Evolutionary conservation across 2,797 vertebrate genomes (phyloP).

Genomic region (Gouania willdenowi): DNA sequence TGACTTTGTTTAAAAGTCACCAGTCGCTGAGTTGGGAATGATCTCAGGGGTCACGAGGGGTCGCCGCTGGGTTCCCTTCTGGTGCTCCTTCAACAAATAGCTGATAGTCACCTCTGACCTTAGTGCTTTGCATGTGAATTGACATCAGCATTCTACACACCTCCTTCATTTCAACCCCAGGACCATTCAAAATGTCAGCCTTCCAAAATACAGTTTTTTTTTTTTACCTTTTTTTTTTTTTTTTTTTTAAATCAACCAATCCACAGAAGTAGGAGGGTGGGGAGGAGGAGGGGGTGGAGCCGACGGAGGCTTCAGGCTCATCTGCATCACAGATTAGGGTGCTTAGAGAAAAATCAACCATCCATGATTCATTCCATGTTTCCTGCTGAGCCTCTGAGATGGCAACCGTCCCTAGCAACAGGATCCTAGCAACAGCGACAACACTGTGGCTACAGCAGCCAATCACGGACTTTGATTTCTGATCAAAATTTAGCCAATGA

Average conservation of each 20-base stretch:
- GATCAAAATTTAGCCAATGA: conserved; percentile 73
- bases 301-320: conserved; percentile 71
- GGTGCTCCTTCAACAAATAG: conserved; percentile 83
- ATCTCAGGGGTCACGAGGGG: conserved; percentile 71
- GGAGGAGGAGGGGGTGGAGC: conserved; percentile 29
- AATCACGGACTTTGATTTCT: conserved; percentile 72
- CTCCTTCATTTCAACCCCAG: conserved; percentile 50
- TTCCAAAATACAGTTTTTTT: conserved; percentile 77
- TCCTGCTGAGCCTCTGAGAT: conserved; percentile 82
- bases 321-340: conserved; percentile 93
- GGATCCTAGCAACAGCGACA: conserved; percentile 88
- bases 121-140: conserved; percentile 81
- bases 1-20: conserved; percentile 11
- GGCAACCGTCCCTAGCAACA: conserved; percentile 87
- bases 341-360: conserved; percentile 83
- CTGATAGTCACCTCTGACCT: conserved; percentile 79
- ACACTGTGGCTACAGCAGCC: conserved; percentile 56
- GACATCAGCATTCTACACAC: conserved; percentile 64
- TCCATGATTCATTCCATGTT: conserved; percentile 95
- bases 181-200: conserved; percentile 67
- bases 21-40: conserved; percentile 58
- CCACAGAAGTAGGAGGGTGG: conserved; percentile 57
- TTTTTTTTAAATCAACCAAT: conserved; percentile 76
- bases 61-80: conserved; percentile 66
- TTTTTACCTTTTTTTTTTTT: conserved; percentile 68